A percentile compares a stretch with the other conserved stretches of the same genome.
Conservation (phyloP, 1,140 invertebrate genomes). For the Aphelenchoides fujianensis region DNA sequence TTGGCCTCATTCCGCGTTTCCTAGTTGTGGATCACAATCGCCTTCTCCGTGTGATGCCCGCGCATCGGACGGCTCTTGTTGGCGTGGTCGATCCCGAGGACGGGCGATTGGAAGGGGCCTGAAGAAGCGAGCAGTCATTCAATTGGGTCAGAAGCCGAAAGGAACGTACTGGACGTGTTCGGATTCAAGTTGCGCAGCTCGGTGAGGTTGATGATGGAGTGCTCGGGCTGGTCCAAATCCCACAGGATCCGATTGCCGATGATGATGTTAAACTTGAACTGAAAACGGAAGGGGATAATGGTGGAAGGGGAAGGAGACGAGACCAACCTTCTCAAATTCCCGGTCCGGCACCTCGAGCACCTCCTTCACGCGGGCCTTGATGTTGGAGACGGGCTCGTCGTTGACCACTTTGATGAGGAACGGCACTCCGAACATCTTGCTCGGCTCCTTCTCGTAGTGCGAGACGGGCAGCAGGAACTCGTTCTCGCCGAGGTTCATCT, state of each 20-base stretch:
- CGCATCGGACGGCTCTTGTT: conserved; percentile 95
- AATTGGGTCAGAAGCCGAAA: no score
- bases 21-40: conserved; percentile 99
- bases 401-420: conserved; percentile 85
- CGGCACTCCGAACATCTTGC: conserved; percentile 93
- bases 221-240: conserved; percentile 74
- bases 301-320: not conserved
- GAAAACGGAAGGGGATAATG: not conserved
- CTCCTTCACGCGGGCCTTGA: conserved; percentile 87
- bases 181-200: conserved; percentile 65
- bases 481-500: conserved; percentile 74
- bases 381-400: conserved; percentile 79
- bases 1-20: no score
- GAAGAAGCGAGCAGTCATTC: conserved; percentile 34
- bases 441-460: conserved; percentile 94
- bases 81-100: conserved; percentile 94
- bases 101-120: conserved; percentile 69
- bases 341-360: conserved; percentile 91
- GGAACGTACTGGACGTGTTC: conserved; percentile 31
- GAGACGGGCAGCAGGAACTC: conserved; percentile 91
- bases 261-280: conserved; percentile 80
- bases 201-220: conserved; percentile 72
- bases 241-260: conserved; percentile 70
- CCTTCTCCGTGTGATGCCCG: conserved; percentile 94
- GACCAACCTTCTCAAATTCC: conserved; percentile 82